phyloP scores from a whole-genome alignment of 2,888 invertebrate genomes.

The Apodemia mormo region DNA sequence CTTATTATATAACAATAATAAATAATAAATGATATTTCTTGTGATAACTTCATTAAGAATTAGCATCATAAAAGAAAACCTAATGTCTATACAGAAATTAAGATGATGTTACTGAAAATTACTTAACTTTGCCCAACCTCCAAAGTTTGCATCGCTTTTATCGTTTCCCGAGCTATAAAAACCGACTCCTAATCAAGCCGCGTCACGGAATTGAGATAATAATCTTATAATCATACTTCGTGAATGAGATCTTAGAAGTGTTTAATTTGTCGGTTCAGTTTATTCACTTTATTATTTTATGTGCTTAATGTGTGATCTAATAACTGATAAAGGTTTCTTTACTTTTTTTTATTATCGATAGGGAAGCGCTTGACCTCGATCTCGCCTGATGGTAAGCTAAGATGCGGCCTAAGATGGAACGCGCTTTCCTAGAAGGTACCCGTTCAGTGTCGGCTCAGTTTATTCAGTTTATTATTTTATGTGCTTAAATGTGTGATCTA shows the following conservation, averaged over 20 bases:
- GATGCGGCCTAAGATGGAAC: too few species aligned
- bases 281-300: not conserved
- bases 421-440: too few species aligned
- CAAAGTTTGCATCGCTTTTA: slow-evolving; percentile 2
- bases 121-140: slow-evolving; percentile 4
- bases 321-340: too few species aligned
- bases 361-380: too few species aligned
- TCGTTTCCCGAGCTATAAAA: slow-evolving; percentile 9
- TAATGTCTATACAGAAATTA: not conserved
- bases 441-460: too few species aligned
- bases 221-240: slow-evolving; percentile 1
- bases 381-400: too few species aligned
- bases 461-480: too few species aligned
- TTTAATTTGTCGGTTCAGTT: not conserved
- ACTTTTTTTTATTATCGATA: too few species aligned
- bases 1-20: too few species aligned
- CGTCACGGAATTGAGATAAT: slow-evolving; percentile 1
- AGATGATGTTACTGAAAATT: slow-evolving; percentile 5
- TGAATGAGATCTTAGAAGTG: not conserved
- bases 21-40: not conserved
- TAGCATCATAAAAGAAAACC: slow-evolving; percentile 7
- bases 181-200: slow-evolving; percentile 1
- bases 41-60: not conserved
- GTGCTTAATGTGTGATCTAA: too few species aligned
- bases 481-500: too few species aligned